Evolutionary conservation across 2,113 vertebrate species (phyloP), one percentile per base, ranked within the genome.

Genomic region (Festucalex cinctus): DNA sequence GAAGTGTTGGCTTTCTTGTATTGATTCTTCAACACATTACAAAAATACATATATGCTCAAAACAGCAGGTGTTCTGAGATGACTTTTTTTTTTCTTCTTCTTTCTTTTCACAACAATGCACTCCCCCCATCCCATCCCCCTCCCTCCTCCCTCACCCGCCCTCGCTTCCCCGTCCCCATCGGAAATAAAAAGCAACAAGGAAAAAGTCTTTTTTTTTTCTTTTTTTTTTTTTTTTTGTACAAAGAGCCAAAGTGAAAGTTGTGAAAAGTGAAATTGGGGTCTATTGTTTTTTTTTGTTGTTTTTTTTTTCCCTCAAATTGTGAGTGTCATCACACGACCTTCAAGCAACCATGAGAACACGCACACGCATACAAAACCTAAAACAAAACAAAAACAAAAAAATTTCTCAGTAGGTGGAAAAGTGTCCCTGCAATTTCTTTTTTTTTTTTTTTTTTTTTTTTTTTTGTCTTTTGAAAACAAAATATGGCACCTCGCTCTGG

Each of bases 381-480:
- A 19, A 26, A 73, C 32, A 73, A 43, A 46, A 17, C 24, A 14
- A 35, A 51, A 22, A 22, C 6, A 14, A 51, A 72, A 65, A 51
- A 68, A 43, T 26, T n/a, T 58, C 53, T 74, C 79, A 80, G 79
- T 75, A 80, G 77, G 71, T 71, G 60, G 68, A 78, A 86, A 85
- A 79, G 59, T 69, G 62, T 78, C 84, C 70, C 76, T 65, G 58
- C 78, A 59, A 43, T 73, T 78, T 24, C 65, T 70, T 41, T 70
- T 83, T 78, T 70, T 35, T 69, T 82, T 68, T 93, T 94, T 93
- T 95, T 41, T 14, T 94, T 94, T 92, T 91, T 88, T 88, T 90
- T 94, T n/a, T n/a, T n/a, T n/a, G n/a, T 94, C 92, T 94, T 93
- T 93, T 85, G 91, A 92, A 80, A 92, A 93, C 92, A 92, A 89